Conservation (phyloP, 2,113 vertebrate genomes). For the Calidris pugnax region DNA sequence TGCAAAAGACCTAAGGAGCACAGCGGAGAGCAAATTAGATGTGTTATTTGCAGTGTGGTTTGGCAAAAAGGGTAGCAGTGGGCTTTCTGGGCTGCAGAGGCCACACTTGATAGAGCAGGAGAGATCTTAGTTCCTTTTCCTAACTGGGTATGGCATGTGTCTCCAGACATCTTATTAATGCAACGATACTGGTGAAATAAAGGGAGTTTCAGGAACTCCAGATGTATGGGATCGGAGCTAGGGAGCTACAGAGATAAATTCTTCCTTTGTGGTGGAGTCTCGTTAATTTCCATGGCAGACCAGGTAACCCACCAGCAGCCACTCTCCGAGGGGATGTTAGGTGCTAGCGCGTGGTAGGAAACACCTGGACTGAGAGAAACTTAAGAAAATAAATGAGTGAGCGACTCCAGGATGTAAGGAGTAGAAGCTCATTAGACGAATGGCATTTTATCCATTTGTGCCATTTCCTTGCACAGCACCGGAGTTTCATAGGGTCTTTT, state of each 20-base stretch:
- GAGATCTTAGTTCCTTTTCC: constrained; percentile 60
- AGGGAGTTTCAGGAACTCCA: background rate
- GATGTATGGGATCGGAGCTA: background rate
- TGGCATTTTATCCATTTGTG: fast-evolving
- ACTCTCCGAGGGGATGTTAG: fast-evolving
- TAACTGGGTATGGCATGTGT: background rate
- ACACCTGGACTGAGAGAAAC: background rate
- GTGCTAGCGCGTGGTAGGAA: background rate
- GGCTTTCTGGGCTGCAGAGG: constrained; percentile 47
- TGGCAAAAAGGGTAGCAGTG: constrained; percentile 58
- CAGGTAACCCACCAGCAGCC: background rate
- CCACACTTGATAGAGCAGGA: constrained; percentile 58
- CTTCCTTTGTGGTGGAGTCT: background rate
- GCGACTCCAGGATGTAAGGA: background rate
- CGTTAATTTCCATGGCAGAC: background rate
- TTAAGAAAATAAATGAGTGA: background rate
- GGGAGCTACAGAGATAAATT: background rate
- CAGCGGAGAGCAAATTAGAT: constrained; percentile 56
- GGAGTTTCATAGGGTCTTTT: background rate
- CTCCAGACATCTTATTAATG: constrained; percentile 49
- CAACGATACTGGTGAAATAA: background rate
- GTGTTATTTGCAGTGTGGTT: constrained; percentile 56
- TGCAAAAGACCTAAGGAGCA: constrained; percentile 55
- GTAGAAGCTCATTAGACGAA: fast-evolving
- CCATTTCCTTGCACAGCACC: background rate